These are phyloP conservation scores for Drosophila pallidifrons DNA, from an alignment of 1,140 invertebrate genomes.

Conservation along the genomic window DNA sequence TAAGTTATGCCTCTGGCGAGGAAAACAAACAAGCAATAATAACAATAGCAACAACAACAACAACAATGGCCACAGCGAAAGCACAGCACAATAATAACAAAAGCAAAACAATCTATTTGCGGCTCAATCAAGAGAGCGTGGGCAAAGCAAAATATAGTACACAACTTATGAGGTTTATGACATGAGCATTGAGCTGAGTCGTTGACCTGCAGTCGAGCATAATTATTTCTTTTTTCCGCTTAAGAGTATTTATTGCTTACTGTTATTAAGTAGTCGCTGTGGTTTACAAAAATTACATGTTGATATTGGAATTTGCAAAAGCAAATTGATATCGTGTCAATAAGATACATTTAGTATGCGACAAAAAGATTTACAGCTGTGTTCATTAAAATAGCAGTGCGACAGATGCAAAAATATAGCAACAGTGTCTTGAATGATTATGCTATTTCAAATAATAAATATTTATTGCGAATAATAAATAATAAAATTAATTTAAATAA, in stretches of 20 bases:
- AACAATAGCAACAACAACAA: slow-evolving; percentile 33
- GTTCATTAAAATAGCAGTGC: too few relatives aligned
- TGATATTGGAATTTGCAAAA: too few relatives aligned
- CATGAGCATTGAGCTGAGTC: not conserved
- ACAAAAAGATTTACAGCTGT: too few relatives aligned
- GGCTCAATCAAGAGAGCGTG: not conserved
- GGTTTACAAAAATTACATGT: not conserved
- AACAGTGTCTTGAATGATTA: too few relatives aligned
- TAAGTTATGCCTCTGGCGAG: slow-evolving; percentile 52
- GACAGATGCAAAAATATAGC: too few relatives aligned
- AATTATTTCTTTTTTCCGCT: not conserved
- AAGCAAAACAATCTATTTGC: slow-evolving; percentile 34
- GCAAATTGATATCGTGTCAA: too few relatives aligned
- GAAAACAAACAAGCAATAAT: slow-evolving; percentile 48
- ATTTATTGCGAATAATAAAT: too few relatives aligned
- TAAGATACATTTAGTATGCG: too few relatives aligned
- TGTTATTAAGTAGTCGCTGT: not conserved
- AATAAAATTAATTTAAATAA: too few relatives aligned
- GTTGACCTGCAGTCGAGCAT: not conserved
- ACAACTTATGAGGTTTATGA: too few relatives aligned
- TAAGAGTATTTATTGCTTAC: not conserved
- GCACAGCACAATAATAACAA: slow-evolving; percentile 6
- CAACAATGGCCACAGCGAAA: not conserved
- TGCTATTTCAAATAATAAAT: too few relatives aligned
- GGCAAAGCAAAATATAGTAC: not conserved